phyloP scores from a whole-genome alignment of 2,113 vertebrate genomes.

The Triplophysa rosa region DNA sequence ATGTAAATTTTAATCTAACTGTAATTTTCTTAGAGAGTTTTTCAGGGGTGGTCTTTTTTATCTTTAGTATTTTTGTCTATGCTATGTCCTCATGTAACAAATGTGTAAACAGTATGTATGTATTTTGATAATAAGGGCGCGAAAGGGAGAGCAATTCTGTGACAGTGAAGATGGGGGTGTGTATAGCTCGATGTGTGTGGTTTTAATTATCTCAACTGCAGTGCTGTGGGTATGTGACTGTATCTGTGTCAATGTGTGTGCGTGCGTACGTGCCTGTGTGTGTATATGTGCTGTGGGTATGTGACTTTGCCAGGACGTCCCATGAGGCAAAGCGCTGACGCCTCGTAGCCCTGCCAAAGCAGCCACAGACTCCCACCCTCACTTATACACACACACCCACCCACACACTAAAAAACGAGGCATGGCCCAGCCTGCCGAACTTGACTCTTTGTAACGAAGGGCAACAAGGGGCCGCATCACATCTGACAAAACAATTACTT shows the following conservation, averaged over 20 bases:
- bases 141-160: not conserved
- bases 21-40: no score
- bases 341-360: slow-evolving; percentile 58
- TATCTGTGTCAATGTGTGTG: slow-evolving; percentile 47
- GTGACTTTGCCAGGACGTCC: slow-evolving; percentile 59
- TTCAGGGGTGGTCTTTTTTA: no score
- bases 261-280: slow-evolving; percentile 11
- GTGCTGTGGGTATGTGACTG: slow-evolving; percentile 43
- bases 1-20: no score
- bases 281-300: slow-evolving; percentile 51
- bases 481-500: slow-evolving; percentile 81
- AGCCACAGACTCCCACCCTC: slow-evolving; percentile 55
- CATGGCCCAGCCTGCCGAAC: slow-evolving; percentile 65
- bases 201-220: slow-evolving; percentile 57
- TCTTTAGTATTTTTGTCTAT: no score
- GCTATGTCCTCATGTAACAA: not conserved
- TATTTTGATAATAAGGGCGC: slow-evolving; percentile 11
- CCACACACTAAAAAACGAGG: slow-evolving; percentile 37
- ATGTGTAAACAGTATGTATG: not conserved
- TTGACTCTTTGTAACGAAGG: slow-evolving; percentile 73
- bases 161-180: slow-evolving; percentile 25
- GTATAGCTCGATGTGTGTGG: slow-evolving; percentile 46
- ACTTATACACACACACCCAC: slow-evolving; percentile 44
- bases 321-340: slow-evolving; percentile 60
- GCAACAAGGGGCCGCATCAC: slow-evolving; percentile 62